Base-by-base conservation (phyloP, 2,797 vertebrate genomes). In the Petrocephalus schoutedeni region DNA sequence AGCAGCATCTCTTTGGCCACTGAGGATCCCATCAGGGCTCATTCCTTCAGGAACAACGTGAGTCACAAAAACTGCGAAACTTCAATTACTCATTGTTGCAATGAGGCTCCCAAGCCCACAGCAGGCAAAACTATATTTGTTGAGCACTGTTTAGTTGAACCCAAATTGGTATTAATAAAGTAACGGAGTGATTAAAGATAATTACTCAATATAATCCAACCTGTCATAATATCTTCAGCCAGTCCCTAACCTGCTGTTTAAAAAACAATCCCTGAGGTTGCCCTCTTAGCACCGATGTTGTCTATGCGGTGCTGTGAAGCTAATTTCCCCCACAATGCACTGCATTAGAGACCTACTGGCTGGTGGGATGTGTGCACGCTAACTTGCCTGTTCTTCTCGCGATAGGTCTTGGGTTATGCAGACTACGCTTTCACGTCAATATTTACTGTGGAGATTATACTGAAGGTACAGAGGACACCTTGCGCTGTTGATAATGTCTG, bases 351-450 rank as follows among this genome's bases (percentile, higher is more conserved):
- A 49, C 16, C 45, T 14, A 7, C 7, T 77, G 71, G 16, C 71
- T 77, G 5, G 71, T n/a, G 32, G 71, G 14, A 19, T 53, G 77
- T 51, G 49, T 21, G n/a, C n/a, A 51, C n/a, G 9, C 53, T 51
- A 59, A 21, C 14, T 61, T 83, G 49, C 85, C 23, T 88, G 7
- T 85, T 86, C 83, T 88, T 51, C 23, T 21, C 41, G 85, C 53
- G 10, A 14, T 10, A 99, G 98, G 97, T 99, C 93, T 97, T 99
- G 95, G 98, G 98, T 91, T 99, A 99, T 87, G 99, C 98, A 90
- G 98, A 99, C 95, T 99, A 99, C 93, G 98, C 97, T 94, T 99
- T 99, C 95, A 99, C 98, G 93, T 98, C 98, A 93, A 98, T 99
- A 96, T 99, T 99, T 96, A 99, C 98, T 41, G 97, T 98, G 93